These are phyloP conservation scores for Daubentonia madagascariensis DNA, from an alignment of 2,113 vertebrate species.

Conservation along the genomic window DNA sequence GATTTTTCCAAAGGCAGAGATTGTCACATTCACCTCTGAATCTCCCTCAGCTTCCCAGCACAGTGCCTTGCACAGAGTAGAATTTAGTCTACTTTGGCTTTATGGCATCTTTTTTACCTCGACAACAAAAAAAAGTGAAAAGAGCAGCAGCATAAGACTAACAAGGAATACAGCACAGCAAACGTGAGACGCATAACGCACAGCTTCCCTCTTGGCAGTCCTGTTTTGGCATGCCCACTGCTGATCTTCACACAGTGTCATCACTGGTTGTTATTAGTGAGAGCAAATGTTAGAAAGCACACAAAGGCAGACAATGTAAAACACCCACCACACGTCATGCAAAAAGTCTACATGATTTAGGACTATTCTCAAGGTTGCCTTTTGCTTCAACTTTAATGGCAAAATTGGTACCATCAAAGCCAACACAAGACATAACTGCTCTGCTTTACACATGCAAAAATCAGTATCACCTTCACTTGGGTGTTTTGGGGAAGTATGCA, in stretches of 20 bases:
- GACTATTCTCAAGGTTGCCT: constrained; percentile 11
- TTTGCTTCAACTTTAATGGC: constrained; percentile 36
- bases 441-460: neutral
- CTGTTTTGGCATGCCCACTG: constrained; percentile 30
- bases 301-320: constrained; percentile 53
- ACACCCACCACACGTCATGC: constrained; percentile 30
- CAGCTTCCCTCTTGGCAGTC: constrained; percentile 58
- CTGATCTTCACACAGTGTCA: neutral
- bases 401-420: constrained; percentile 31
- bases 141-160: constrained; percentile 56
- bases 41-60: constrained; percentile 18
- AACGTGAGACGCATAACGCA: constrained; percentile 55
- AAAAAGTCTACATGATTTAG: neutral
- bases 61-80: neutral
- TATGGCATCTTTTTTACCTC: constrained; percentile 20
- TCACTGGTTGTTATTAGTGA: constrained; percentile 43
- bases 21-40: neutral
- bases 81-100: constrained; percentile 38
- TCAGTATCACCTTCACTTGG: neutral
- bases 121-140: constrained; percentile 25
- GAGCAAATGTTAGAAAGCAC: constrained; percentile 69
- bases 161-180: constrained; percentile 35
- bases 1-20: constrained; percentile 20
- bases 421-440: constrained; percentile 19
- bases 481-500: neutral